These are phyloP conservation scores for Callospermophilus lateralis DNA, from an alignment of 2,113 vertebrate genomes.

Conservation along the genomic window DNA sequence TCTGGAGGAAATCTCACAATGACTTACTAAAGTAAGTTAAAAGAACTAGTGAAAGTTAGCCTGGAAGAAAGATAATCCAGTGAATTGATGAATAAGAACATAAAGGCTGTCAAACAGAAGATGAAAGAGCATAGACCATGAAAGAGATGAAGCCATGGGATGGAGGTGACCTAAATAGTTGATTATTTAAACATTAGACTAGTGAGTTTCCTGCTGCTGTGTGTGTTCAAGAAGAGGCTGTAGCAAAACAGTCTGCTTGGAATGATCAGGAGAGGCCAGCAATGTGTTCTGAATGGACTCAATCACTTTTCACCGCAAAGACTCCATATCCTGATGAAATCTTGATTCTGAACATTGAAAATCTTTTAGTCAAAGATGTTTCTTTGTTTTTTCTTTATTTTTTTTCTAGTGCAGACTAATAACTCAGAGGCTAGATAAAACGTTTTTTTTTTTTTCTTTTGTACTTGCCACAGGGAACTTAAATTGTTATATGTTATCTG, in stretches of 20 bases:
- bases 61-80: neutral
- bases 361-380: neutral
- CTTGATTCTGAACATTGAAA: neutral
- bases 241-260: neutral
- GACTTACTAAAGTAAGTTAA: neutral
- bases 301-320: neutral
- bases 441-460: neutral
- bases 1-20: neutral
- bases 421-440: neutral
- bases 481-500: neutral
- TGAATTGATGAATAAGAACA: neutral
- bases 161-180: neutral
- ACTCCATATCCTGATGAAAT: neutral
- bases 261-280: neutral
- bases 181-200: neutral
- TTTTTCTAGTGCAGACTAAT: neutral
- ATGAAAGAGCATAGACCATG: neutral
- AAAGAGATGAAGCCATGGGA: neutral
- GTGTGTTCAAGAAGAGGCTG: neutral
- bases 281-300: neutral
- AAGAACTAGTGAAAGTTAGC: neutral
- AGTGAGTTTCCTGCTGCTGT: neutral
- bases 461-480: neutral
- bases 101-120: neutral
- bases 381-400: neutral